Evolutionary conservation across 2,888 invertebrate genomes (phyloP), one percentile per base, ranked within the genome.

Genomic region (Lasius platythorax): DNA sequence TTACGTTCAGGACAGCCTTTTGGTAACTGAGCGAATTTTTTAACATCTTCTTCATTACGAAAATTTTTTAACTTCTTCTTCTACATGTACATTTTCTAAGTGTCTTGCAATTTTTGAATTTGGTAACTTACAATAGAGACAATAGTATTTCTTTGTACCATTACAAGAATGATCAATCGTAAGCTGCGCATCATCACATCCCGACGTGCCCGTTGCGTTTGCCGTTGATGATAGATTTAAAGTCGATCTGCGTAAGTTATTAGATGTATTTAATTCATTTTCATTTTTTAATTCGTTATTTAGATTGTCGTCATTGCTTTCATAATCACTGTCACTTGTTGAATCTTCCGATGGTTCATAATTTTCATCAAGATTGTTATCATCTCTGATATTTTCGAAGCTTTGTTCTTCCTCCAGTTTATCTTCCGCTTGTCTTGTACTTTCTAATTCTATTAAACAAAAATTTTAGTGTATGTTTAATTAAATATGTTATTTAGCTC

Each of bases 71-170:
- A n/a, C n/a, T n/a, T n/a, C n/a, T n/a, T n/a, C n/a, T n/a, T n/a
- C n/a, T n/a, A n/a, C n/a, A 43, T 87, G 87, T 37, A 68, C 37
- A 12, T 9, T 12, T 66, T 56, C 68, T 15, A 85, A 74, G 64
- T 85, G 83, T 5, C 85, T 78, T 67, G 79, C 73, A 12, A 85
- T 56, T 66, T 87, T 74, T 30, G 74, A 11, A 30, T 37, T 15
- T 40, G 28, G 33, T 40, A 1, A 9, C n/a, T 74, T 74, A 58
- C 74, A 74, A 23, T 37, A 75, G 23, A 75, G 6, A 75, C 75
- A 75, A 6, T 46, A 56, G 23, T 75, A 63, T 75, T 63, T 56
- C 9, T 75, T 75, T 40, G 2, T 43, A 12, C 28, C 67, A 15
- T 12, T 67, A 67, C 6, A 46, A 67, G 43, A 67, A 67, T 67